Evolutionary conservation across 2,888 invertebrate genomes (phyloP).

Genomic region (Brachyptera putata): DNA sequence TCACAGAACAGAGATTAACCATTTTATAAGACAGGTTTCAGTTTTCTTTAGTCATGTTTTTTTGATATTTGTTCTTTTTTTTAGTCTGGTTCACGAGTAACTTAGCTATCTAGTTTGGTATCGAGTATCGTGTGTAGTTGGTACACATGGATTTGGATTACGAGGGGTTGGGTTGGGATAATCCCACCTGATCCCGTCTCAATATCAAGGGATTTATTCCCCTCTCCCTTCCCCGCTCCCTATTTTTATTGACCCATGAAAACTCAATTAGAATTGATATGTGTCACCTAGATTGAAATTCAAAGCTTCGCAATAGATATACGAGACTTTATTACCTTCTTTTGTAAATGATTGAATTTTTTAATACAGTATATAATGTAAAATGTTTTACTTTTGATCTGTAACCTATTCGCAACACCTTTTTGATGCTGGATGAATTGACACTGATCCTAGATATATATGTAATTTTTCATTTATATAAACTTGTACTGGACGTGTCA

Average conservation of each 20-base stretch:
- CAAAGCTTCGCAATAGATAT: constrained; percentile 1
- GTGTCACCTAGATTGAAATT: background rate
- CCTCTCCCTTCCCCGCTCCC: no score
- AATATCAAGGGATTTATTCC: background rate
- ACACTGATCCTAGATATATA: no score
- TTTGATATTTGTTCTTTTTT: no score
- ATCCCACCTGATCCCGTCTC: background rate
- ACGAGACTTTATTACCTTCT: background rate
- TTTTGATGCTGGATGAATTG: no score
- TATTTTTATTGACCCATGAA: constrained; percentile 1
- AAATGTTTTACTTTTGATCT: no score
- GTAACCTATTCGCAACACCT: no score
- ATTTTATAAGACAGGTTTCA: background rate
- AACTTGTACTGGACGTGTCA: no score
- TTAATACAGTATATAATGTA: no score
- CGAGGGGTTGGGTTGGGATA: no score
- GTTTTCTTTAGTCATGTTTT: background rate
- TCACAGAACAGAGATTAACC: no score
- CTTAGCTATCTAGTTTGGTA: background rate
- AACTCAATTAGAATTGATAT: background rate
- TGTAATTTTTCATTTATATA: no score
- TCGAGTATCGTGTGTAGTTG: background rate
- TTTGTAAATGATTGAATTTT: no score
- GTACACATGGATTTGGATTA: background rate
- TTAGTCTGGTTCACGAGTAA: background rate